Conservation (phyloP, 2,113 vertebrate species). For the Myiozetetes cayanensis region DNA sequence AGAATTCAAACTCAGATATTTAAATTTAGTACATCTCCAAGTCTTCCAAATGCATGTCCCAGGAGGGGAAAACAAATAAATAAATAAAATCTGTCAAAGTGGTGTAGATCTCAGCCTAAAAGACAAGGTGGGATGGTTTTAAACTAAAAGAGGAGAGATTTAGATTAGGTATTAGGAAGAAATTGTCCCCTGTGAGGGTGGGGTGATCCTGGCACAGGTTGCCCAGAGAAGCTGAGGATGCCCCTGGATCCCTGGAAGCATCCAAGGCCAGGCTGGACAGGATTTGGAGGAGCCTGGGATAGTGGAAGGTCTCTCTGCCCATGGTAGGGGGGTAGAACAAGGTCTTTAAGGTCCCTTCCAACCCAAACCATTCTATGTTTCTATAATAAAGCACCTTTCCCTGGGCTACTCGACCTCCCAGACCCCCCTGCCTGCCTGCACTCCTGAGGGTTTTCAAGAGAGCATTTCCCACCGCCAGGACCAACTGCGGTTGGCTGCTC, state of each 20-base stretch:
- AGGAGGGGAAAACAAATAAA: neutral
- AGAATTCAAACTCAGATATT: neutral
- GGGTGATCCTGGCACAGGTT: neutral
- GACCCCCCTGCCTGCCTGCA: neutral
- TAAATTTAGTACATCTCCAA: neutral
- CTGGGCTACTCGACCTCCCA: neutral
- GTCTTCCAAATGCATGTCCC: neutral
- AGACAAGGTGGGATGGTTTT: neutral
- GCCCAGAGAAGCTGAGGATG: neutral
- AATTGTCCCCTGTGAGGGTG: neutral
- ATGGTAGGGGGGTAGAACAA: neutral
- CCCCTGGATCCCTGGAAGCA: neutral
- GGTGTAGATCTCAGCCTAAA: neutral
- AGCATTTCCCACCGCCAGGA: neutral
- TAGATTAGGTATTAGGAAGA: neutral
- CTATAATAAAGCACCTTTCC: neutral
- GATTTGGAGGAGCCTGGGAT: neutral
- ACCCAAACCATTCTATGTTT: neutral
- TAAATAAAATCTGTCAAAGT: neutral
- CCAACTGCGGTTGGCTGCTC: conserved; percentile 39
- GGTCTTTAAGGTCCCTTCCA: neutral
- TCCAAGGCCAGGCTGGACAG: fast-evolving
- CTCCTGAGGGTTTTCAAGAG: neutral
- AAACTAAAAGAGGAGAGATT: neutral
- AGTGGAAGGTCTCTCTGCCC: neutral